Conservation (phyloP, 2,797 vertebrate species). For the Synanceia verrucosa region DNA sequence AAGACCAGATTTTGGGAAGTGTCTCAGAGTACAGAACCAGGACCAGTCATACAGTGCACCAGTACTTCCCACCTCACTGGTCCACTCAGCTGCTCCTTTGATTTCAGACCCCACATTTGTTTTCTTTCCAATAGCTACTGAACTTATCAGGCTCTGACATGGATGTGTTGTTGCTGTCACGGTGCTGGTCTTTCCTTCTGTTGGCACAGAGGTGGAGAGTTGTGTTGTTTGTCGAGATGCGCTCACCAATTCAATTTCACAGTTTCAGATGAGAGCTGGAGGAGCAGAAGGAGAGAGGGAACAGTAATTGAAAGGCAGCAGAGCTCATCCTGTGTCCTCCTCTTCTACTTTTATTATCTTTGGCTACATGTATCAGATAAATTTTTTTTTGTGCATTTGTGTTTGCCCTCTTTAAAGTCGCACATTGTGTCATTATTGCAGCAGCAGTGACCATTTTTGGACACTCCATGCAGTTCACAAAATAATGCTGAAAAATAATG, state of each 20-base stretch:
- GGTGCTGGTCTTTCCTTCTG: conserved; percentile 36
- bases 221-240: conserved; percentile 74
- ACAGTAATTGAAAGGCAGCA: conserved; percentile 73
- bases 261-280: conserved; percentile 65
- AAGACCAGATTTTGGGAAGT: conserved; percentile 7
- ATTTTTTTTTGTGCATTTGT: conserved; percentile 2
- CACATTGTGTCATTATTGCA: conserved; percentile 3
- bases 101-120: conserved; percentile 55
- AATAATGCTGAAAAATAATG: conserved; percentile 10
- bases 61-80: conserved; percentile 11
- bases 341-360: conserved; percentile 26
- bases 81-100: conserved; percentile 32
- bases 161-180: conserved; percentile 60
- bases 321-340: conserved; percentile 60
- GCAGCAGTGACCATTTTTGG: not conserved
- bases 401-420: conserved; percentile 15
- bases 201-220: conserved; percentile 60
- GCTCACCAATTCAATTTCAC: conserved; percentile 78
- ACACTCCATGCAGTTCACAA: not conserved
- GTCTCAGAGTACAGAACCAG: not conserved
- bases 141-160: conserved; percentile 65
- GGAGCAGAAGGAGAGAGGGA: conserved; percentile 57
- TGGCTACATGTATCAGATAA: conserved; percentile 28
- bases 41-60: conserved; percentile 6
- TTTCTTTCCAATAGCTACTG: conserved; percentile 59